These are phyloP conservation scores for Torymus aiolomorphi DNA, from an alignment of 2,888 invertebrate species.

Conservation along the genomic window DNA sequence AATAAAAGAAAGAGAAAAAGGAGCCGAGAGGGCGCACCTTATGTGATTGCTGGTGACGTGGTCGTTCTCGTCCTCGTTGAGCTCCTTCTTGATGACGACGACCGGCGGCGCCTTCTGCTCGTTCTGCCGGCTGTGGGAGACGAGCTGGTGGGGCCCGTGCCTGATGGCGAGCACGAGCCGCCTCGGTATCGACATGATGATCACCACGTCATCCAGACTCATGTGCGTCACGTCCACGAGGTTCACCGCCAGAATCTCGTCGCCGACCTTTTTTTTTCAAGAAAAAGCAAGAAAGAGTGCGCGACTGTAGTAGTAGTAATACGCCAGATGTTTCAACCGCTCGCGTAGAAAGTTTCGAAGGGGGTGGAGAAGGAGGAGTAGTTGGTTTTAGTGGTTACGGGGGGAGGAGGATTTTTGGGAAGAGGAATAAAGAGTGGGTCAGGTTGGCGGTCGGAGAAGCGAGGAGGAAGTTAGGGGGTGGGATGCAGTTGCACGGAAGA, in stretches of 20 bases:
- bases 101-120: conserved; percentile 94
- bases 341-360: no score
- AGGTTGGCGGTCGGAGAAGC: not conserved
- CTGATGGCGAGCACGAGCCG: conserved; percentile 95
- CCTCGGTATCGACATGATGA: conserved; percentile 99
- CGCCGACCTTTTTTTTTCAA: conserved; percentile 84
- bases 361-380: no score
- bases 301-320: no score
- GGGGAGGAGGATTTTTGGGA: not conserved
- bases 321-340: no score
- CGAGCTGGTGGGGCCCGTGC: conserved; percentile 77
- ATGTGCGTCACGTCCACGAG: conserved; percentile 97
- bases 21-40: conserved; percentile 63
- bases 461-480: not conserved
- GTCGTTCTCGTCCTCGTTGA: conserved; percentile 87
- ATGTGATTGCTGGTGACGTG: conserved; percentile 74
- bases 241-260: conserved; percentile 98
- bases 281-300: no score
- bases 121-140: conserved; percentile 70
- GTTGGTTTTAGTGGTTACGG: not conserved
- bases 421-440: not conserved
- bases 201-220: conserved; percentile 99
- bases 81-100: conserved; percentile 91
- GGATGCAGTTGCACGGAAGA: not conserved
- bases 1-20: no score